Evolutionary conservation across 2,113 vertebrate species (phyloP), one percentile per base, ranked within the genome.

Genomic region (Carettochelys insculpta): DNA sequence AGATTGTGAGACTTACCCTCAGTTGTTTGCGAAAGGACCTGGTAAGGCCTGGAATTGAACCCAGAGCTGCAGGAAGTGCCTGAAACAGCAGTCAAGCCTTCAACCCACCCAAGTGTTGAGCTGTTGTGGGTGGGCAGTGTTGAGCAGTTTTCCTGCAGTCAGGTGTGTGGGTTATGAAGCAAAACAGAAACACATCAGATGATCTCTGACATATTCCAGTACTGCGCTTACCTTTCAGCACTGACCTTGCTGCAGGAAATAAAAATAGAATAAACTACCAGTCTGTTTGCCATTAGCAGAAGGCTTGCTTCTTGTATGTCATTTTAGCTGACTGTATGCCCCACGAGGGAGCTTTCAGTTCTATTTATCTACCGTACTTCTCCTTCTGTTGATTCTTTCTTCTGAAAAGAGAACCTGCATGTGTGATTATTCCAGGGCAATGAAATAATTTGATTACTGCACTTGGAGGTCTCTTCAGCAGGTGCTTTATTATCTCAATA

Each of bases 401-500:
- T 94, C 92, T 94, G 91, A 45, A 61, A 95, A 95, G 95, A 83
- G 82, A 94, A 85, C 79, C 82, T 89, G 86, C 92, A n/a, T 90
- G 81, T 88, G 89, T 95, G 93, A 95, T 96, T 94, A 95, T 96
- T 93, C 95, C 22, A 75, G 94, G 92, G 90, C 90, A 96, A 75
- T 45, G 93, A 90, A 96, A 96, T 96, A 88, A 96, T 96, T 95
- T 90, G 87, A 88, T 96, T 96, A 88, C 77, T 76, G 89, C 88
- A 85, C 90, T 88, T 86, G 56, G 94, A 89, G 92, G 89, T 91
- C 92, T 94, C 96, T 96, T 90, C 92, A 92, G 91, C 95, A 94
- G 93, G 96, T 96, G 95, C 91, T 96, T 96, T 96, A 95, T 96
- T 95, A 96, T 96, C 94, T 95, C 92, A 85, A 52, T 96, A 96